Percentiles rank a stretch among this genome's conserved stretches.
Conservation (phyloP, 2,797 vertebrate species). For the Iguana delicatissima region DNA sequence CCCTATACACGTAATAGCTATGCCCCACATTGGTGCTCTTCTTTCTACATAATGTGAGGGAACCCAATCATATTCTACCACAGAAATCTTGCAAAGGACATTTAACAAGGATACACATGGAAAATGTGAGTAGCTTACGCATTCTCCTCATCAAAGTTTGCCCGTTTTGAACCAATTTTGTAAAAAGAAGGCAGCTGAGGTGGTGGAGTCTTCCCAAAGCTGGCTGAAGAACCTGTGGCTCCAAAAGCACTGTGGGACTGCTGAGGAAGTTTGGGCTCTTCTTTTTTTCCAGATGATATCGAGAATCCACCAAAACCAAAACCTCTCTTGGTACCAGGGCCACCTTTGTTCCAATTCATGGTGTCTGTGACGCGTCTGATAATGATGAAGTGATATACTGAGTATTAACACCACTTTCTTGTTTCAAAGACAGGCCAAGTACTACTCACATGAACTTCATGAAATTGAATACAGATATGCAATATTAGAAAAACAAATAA, state of each 20-base stretch:
- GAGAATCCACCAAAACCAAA: slow-evolving; percentile 98
- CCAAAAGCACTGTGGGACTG: slow-evolving; percentile 90
- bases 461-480: not conserved
- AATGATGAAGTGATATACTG: slow-evolving; percentile 1
- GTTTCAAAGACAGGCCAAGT: not conserved
- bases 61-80: not conserved
- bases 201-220: slow-evolving; percentile 85
- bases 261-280: slow-evolving; percentile 87
- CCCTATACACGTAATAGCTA: not conserved
- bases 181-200: slow-evolving; percentile 97
- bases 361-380: slow-evolving; percentile 67
- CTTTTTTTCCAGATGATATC: slow-evolving; percentile 90
- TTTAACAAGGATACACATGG: not conserved
- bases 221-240: slow-evolving; percentile 82
- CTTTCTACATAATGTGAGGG: not conserved
- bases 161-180: slow-evolving; percentile 97
- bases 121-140: slow-evolving; percentile 86
- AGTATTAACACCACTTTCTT: not conserved
- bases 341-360: slow-evolving; percentile 99
- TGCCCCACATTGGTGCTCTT: not conserved
- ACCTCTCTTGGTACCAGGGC: slow-evolving; percentile 92
- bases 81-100: not conserved
- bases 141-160: slow-evolving; percentile 98
- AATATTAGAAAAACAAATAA: not conserved
- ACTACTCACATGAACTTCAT: not conserved